Conservation (phyloP, 1,140 invertebrate species). For the Leptoteleia sp. region DNA sequence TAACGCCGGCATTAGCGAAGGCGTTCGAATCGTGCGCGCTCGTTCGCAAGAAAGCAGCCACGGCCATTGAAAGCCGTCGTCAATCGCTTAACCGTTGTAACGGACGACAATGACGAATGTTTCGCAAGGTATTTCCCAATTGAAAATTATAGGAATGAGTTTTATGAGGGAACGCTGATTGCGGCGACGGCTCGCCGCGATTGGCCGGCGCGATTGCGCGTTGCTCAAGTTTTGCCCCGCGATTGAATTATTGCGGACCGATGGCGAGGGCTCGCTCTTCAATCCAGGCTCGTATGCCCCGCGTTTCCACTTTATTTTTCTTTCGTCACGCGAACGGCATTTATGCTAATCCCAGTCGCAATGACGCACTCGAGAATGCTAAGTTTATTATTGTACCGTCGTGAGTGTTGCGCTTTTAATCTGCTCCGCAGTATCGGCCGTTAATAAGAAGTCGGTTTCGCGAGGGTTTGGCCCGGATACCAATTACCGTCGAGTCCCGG, state of each 20-base stretch:
- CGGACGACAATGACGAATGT: slow-evolving; percentile 62
- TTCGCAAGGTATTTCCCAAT: slow-evolving; percentile 59
- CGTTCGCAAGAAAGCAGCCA: slow-evolving; percentile 44
- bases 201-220: slow-evolving; percentile 21
- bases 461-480: slow-evolving; percentile 37
- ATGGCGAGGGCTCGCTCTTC: slow-evolving; percentile 34
- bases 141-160: slow-evolving; percentile 60
- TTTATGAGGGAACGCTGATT: slow-evolving; percentile 48
- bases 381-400: slow-evolving; percentile 55
- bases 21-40: slow-evolving; percentile 56
- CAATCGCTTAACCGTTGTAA: slow-evolving; percentile 38
- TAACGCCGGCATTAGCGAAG: slow-evolving; percentile 62
- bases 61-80: slow-evolving; percentile 47
- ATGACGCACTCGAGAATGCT: slow-evolving; percentile 49
- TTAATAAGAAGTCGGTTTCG: slow-evolving; percentile 53
- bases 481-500: slow-evolving; percentile 28
- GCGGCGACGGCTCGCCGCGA: slow-evolving; percentile 26
- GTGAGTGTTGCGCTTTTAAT: slow-evolving; percentile 47
- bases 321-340: slow-evolving; percentile 54
- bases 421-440: slow-evolving; percentile 18
- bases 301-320: slow-evolving; percentile 54
- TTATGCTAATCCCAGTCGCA: slow-evolving; percentile 56
- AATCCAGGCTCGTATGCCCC: slow-evolving; percentile 55
- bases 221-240: slow-evolving; percentile 51
- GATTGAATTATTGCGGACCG: slow-evolving; percentile 52